Evolutionary conservation across 2,888 invertebrate genomes (phyloP), one percentile per base, ranked within the genome.

Genomic region (Meta bourneti): DNA sequence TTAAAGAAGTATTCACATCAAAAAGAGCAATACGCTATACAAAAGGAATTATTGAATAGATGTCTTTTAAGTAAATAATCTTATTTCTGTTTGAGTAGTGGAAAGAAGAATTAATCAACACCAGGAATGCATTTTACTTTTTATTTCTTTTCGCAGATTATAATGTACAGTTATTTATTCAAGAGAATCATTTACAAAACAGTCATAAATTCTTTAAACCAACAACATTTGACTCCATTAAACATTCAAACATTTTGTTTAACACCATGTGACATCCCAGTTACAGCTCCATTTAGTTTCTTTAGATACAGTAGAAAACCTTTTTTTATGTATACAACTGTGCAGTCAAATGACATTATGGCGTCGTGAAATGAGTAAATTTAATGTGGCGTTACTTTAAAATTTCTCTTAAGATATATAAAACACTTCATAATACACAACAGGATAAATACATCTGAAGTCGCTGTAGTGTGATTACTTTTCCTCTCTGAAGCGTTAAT

Each of bases 151-250:
- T 84, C 72, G 34, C 71, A 87, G 70, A 79, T 72, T 79, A 87
- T 72, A 87, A 79, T 79, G 79, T 52, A 79, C 87, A 87, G 72
- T 51, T 80, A 87, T 80, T 80, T 77, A 80, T 87, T 72, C 79
- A 80, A 72, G 80, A 80, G 79, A 87, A 54, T 72, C 79, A 79
- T 71, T 54, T 80, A 87, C 79, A 87, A 87, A 79, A 87, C 79
- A 87, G 79, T 80, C 79, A 72, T 80, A 80, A 87, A 80, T 87
- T 87, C 80, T 80, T 79, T 80, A 78, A 87, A 34, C 78, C 87
- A 78, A 54, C 87, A 87, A 87, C 87, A 80, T 87, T 72, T 72
- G 72, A 80, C 71, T 87, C 79, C 49, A 54, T 54, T 70, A 54
- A 72, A 72, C 87, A 80, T 72, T 80, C 78, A 72, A 87, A 72